These are phyloP conservation scores for Panagrolaimus sp. DNA, from an alignment of 1,140 invertebrate species.

Conservation along the genomic window DNA sequence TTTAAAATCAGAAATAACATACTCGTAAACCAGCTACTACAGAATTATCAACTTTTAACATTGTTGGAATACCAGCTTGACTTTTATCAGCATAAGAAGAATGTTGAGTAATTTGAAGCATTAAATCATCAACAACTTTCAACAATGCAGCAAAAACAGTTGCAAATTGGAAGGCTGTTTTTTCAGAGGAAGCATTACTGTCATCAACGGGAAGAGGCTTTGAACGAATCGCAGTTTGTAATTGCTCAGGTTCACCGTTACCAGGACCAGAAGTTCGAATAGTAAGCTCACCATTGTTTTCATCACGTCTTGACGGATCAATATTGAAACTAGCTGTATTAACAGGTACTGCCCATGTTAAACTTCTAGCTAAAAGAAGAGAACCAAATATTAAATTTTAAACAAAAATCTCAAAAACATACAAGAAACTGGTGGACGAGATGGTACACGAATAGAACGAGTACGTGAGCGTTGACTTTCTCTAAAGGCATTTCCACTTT, in stretches of 20 bases:
- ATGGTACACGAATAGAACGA: neutral
- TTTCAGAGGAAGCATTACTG: neutral
- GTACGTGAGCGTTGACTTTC: neutral
- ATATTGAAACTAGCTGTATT: neutral
- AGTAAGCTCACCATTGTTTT: neutral
- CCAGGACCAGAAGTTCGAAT: neutral
- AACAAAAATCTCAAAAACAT: neutral
- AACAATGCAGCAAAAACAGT: constrained; percentile 36
- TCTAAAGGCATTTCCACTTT: neutral
- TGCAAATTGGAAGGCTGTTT: constrained; percentile 23
- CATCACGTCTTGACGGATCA: neutral
- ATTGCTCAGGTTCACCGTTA: neutral
- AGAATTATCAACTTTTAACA: constrained; percentile 13
- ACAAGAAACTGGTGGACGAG: neutral
- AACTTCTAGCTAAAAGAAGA: constrained; percentile 5
- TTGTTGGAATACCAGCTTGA: constrained; percentile 20
- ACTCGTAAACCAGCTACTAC: neutral
- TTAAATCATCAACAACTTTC: constrained; percentile 43
- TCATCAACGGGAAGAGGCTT: neutral
- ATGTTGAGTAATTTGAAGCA: constrained; percentile 34
- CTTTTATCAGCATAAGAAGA: constrained; percentile 11
- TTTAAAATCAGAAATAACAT: neutral
- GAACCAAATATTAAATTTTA: neutral
- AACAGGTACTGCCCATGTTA: constrained; percentile 2
- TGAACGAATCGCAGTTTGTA: neutral